A percentile compares a stretch with the other conserved stretches of the same genome.
phyloP scores from a whole-genome alignment of 2,113 vertebrate species.

The Apodemus sylvaticus region DNA sequence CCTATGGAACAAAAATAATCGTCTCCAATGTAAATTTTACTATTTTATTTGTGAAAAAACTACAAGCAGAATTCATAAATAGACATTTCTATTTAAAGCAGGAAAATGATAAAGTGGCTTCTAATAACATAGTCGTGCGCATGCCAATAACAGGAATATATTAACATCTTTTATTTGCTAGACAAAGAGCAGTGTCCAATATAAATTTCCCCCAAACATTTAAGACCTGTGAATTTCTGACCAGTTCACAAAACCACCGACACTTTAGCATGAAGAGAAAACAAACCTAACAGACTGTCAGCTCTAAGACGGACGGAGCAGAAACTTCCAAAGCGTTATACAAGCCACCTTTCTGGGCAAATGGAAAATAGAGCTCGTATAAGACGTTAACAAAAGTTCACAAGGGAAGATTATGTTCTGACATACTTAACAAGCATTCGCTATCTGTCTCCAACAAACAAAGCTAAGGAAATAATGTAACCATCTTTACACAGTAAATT shows the following conservation, averaged over 20 bases:
- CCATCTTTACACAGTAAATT: conserved; percentile 99
- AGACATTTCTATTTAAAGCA: conserved; percentile 99
- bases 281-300: conserved; percentile 91
- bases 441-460: conserved; percentile 98
- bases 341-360: conserved; percentile 97
- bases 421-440: conserved; percentile 99
- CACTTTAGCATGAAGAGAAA: conserved; percentile 94
- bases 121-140: conserved; percentile 99
- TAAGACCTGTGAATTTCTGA: conserved; percentile 97
- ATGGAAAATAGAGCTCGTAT: conserved; percentile 94
- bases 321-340: conserved; percentile 94
- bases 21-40: conserved; percentile 92
- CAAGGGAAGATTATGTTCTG: conserved; percentile 94
- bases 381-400: conserved; percentile 95
- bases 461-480: conserved; percentile 99
- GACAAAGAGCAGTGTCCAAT: conserved; percentile 97
- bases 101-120: conserved; percentile 97
- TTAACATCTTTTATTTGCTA: conserved; percentile 98
- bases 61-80: conserved; percentile 99
- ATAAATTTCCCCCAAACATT: conserved; percentile 96
- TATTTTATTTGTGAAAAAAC: conserved; percentile 99
- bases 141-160: conserved; percentile 99
- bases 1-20: conserved; percentile 82
- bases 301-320: conserved; percentile 92
- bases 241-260: conserved; percentile 98